A percentile compares a stretch with the other conserved stretches of the same genome.
Conservation (phyloP, 2,888 invertebrate species). For the Cryptops parisi region DNA sequence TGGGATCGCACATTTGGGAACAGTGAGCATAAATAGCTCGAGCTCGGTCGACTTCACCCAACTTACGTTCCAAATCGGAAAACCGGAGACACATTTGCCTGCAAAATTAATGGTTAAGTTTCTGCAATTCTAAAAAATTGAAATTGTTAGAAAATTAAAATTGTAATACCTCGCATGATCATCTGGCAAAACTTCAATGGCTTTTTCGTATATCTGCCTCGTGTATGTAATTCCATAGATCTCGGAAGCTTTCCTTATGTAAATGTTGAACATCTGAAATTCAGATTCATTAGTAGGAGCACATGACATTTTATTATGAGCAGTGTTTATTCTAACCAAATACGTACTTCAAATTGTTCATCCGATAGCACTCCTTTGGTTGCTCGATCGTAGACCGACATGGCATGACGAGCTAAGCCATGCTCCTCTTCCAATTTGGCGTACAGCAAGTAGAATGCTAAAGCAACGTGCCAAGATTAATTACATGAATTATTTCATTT, state of each 20-base stretch:
- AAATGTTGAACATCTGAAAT: slow-evolving; percentile 81
- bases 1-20: slow-evolving; percentile 97
- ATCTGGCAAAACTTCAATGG: slow-evolving; percentile 84
- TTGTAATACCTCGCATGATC: slow-evolving; percentile 49
- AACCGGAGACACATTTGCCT: slow-evolving; percentile 92
- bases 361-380: slow-evolving; percentile 80
- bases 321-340: background rate
- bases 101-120: slow-evolving; percentile 5
- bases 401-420: slow-evolving; percentile 92
- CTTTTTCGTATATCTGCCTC: slow-evolving; percentile 93
- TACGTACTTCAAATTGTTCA: slow-evolving; percentile 70
- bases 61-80: slow-evolving; percentile 93
- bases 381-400: slow-evolving; percentile 97
- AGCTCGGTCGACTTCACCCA: slow-evolving; percentile 96
- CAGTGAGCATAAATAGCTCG: slow-evolving; percentile 95
- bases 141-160: slow-evolving; percentile 1
- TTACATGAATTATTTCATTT: slow-evolving; percentile 1
- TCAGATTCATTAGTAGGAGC: background rate
- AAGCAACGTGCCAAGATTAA: background rate
- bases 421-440: slow-evolving; percentile 98
- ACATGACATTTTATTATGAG: background rate
- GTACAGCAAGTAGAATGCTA: slow-evolving; percentile 77
- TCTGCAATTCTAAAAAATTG: background rate
- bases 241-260: slow-evolving; percentile 94
- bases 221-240: slow-evolving; percentile 96